Percentiles rank a stretch among this genome's conserved stretches.
Evolutionary conservation across 2,888 invertebrate genomes (phyloP).

Genomic region (Cerceris ruficornis): DNA sequence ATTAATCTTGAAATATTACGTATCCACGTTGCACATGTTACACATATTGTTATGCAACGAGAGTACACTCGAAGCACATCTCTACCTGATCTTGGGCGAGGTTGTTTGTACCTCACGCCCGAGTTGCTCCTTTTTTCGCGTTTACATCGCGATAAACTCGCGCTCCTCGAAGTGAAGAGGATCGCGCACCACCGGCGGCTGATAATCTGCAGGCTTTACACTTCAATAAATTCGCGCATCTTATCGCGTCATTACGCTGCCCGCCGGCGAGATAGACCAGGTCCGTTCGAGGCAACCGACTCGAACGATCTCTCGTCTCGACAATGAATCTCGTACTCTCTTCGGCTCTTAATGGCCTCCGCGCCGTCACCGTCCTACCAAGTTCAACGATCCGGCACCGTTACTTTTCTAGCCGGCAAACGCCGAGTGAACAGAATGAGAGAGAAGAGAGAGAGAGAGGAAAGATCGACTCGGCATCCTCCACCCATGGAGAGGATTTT

Average conservation of each 20-base stretch:
- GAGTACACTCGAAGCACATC: not conserved
- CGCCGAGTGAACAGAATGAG: conserved; percentile 20
- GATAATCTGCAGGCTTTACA: conserved; percentile 56
- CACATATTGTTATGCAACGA: conserved; percentile 1
- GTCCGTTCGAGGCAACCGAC: conserved; percentile 30
- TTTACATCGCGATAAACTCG: conserved; percentile 35
- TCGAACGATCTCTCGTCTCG: conserved; percentile 46
- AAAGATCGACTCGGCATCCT: not conserved
- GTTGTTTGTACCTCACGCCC: not conserved
- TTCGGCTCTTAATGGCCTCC: conserved; percentile 47
- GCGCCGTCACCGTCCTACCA: conserved; percentile 52
- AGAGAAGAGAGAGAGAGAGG: too few species aligned
- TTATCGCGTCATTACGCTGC: conserved; percentile 60
- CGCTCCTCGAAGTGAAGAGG: conserved; percentile 25
- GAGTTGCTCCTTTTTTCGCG: not conserved
- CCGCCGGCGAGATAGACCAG: conserved; percentile 24
- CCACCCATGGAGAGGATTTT: conserved; percentile 53
- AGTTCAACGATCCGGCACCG: conserved; percentile 70
- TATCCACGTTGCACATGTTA: not conserved
- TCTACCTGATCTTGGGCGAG: not conserved
- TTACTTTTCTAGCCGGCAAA: conserved; percentile 61
- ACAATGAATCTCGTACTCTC: conserved; percentile 57
- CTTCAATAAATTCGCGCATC: conserved; percentile 56
- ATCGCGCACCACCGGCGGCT: conserved; percentile 10
- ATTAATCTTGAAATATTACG: not conserved